phyloP scores from a whole-genome alignment of 2,888 invertebrate species.

The Leucozona laternaria region DNA sequence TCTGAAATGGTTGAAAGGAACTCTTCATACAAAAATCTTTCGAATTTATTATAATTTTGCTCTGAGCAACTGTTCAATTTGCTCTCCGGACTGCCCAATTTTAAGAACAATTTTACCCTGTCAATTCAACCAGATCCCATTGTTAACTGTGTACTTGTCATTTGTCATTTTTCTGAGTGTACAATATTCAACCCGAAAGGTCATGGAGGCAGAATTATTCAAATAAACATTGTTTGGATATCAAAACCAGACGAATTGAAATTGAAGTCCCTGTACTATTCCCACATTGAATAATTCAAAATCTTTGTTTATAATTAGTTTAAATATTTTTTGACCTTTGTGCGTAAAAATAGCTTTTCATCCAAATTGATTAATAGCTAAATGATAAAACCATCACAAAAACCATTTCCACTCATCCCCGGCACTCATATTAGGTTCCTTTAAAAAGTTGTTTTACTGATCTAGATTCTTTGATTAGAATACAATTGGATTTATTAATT shows the following conservation, averaged over 20 bases:
- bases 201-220: too few relatives aligned
- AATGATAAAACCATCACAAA: constrained; percentile 5
- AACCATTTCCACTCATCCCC: not conserved
- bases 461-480: constrained; percentile 66
- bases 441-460: constrained; percentile 34
- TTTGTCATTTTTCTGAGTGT: too few relatives aligned
- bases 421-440: not conserved
- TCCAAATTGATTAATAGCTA: constrained; percentile 52
- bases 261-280: not conserved
- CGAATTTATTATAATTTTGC: too few relatives aligned
- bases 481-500: constrained; percentile 45
- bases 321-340: constrained; percentile 28
- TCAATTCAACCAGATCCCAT: too few relatives aligned
- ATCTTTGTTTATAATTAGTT: not conserved
- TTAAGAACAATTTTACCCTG: too few relatives aligned
- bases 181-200: too few relatives aligned
- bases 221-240: not conserved
- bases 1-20: too few relatives aligned
- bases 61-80: too few relatives aligned
- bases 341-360: constrained; percentile 21
- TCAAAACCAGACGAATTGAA: not conserved
- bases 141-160: too few relatives aligned
- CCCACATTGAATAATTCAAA: not conserved
- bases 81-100: too few relatives aligned
- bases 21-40: too few relatives aligned